Percentiles rank a stretch among this genome's conserved stretches.
phyloP scores from a whole-genome alignment of 2,113 vertebrate genomes.

The Addax nasomaculatus region DNA sequence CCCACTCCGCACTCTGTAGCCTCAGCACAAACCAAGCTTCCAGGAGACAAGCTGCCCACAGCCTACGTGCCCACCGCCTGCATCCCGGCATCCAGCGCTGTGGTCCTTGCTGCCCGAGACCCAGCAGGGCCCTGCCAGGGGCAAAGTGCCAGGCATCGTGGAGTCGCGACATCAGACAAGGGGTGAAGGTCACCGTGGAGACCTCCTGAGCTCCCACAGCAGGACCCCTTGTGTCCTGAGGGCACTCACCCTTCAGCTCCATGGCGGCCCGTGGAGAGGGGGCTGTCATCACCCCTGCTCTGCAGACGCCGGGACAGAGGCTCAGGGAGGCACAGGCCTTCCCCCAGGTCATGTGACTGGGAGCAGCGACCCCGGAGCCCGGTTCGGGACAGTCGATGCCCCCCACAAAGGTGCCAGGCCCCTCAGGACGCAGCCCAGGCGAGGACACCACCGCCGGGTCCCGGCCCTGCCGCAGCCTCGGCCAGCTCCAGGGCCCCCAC shows the following conservation, averaged over 20 bases:
- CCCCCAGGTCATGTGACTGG: fast-evolving
- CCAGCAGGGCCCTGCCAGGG: not conserved
- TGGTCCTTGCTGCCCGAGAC: fast-evolving
- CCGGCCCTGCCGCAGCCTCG: fast-evolving
- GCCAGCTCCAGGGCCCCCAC: fast-evolving
- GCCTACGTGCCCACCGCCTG: fast-evolving
- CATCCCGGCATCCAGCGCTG: fast-evolving
- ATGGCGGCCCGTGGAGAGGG: fast-evolving
- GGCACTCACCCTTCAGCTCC: not conserved
- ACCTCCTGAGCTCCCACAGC: not conserved
- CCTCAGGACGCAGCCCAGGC: not conserved
- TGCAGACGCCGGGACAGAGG: not conserved
- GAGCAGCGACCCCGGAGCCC: no score
- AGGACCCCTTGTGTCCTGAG: not conserved
- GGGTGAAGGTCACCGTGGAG: not conserved
- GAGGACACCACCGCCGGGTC: fast-evolving
- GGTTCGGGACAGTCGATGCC: fast-evolving
- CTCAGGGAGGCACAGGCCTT: not conserved
- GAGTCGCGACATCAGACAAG: not conserved
- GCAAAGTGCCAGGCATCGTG: fast-evolving
- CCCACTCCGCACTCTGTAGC: fast-evolving
- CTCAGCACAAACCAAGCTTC: not conserved
- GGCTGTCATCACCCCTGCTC: not conserved
- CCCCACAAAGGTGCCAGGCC: not conserved
- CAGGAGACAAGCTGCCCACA: fast-evolving